Percentiles rank a stretch among this genome's conserved stretches.
Conservation (phyloP, 2,113 vertebrate species). For the Pangasianodon hypophthalmus region DNA sequence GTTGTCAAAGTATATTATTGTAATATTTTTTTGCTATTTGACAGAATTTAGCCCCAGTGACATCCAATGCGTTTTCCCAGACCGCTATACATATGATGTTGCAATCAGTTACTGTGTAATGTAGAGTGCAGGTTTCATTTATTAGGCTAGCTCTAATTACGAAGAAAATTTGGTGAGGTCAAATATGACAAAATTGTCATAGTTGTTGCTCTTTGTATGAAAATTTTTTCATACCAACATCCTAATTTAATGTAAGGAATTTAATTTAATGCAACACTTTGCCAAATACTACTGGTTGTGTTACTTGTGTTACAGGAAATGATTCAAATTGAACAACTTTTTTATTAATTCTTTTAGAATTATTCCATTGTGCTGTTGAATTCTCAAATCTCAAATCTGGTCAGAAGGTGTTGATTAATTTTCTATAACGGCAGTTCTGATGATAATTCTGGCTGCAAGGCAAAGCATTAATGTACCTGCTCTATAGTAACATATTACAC, state of each 20-base stretch:
- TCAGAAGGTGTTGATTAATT: not conserved
- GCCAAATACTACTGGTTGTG: not conserved
- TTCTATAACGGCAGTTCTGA: not conserved
- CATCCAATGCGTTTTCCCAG: not conserved
- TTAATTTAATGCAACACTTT: not conserved
- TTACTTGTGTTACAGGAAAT: not conserved
- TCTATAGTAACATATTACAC: not conserved
- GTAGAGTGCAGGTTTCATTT: conserved; percentile 18
- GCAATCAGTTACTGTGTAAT: conserved; percentile 36
- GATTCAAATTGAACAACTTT: not conserved
- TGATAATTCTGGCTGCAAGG: not conserved
- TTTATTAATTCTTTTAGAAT: not conserved
- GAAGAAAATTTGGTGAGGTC: conserved; percentile 27
- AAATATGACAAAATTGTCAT: conserved; percentile 34
- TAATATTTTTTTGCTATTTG: not conserved
- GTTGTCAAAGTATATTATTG: not conserved
- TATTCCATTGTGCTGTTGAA: not conserved
- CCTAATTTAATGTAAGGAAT: conserved; percentile 26
- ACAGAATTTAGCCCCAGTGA: not conserved
- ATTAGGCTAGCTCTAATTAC: conserved; percentile 23
- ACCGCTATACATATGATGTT: not conserved
- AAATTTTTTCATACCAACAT: conserved; percentile 18
- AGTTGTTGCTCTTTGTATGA: conserved; percentile 30
- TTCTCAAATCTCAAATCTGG: not conserved
- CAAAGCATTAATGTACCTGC: not conserved